phyloP scores from a whole-genome alignment of 2,113 vertebrate species.

The Takifugu flavidus region DNA sequence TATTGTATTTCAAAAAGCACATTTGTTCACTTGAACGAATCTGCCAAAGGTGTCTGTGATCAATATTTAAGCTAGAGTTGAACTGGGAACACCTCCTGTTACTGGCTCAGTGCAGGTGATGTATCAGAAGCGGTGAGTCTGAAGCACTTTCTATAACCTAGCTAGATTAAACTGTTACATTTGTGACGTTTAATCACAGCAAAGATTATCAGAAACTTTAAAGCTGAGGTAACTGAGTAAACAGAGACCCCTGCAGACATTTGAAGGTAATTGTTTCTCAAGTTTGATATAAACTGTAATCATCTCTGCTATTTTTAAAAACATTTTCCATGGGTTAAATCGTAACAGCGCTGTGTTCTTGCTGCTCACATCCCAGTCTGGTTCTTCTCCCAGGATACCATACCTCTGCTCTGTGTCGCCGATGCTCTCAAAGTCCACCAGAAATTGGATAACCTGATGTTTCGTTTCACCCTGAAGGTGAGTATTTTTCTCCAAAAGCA shows the following conservation, averaged over 20 bases:
- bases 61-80: too few relatives aligned
- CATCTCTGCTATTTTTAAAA: neutral
- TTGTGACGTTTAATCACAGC: neutral
- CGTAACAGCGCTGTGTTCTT: neutral
- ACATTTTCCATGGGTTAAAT: neutral
- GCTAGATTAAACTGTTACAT: neutral
- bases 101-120: neutral
- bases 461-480: constrained; percentile 80
- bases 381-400: constrained; percentile 80
- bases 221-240: constrained; percentile 50
- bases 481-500: constrained; percentile 23
- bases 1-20: too few relatives aligned
- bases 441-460: constrained; percentile 83
- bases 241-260: constrained; percentile 73
- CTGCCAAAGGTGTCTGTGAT: too few relatives aligned
- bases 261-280: constrained; percentile 32
- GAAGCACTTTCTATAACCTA: constrained; percentile 6
- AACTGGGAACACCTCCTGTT: too few relatives aligned
- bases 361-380: constrained; percentile 8
- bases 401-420: constrained; percentile 78
- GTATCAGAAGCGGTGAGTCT: neutral
- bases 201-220: constrained; percentile 1
- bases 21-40: too few relatives aligned
- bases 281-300: neutral
- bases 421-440: constrained; percentile 82